Evolutionary conservation across 2,113 vertebrate genomes (phyloP), one percentile per base, ranked within the genome.

Genomic region (Pygoscelis antarcticus): DNA sequence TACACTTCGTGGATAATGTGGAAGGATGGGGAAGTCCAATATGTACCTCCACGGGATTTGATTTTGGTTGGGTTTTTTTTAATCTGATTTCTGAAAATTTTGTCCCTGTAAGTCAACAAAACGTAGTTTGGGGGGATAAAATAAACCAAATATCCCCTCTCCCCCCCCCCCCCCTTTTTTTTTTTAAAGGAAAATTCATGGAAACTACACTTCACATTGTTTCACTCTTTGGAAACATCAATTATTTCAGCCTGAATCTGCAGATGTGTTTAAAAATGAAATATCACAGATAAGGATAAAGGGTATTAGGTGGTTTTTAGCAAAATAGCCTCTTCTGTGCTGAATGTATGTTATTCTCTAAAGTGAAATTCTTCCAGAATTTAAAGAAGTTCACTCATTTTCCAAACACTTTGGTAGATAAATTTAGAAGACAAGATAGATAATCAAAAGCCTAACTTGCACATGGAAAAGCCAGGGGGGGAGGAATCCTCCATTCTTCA

Each of bases 401-500:
- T 32, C 44, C 68, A 27, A 76, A 65, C 3, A 30, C 12, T 85
- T 71, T 25, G 1, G 6, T 44, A 74, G 10, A 46, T 23, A 32
- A 65, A 51, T 3, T 20, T 42, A 25, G 32, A 77, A 42, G 1
- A 18, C 70, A 65, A 81, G 57, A 26, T 1, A 81, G 22, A 54
- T 92, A 83, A n/a, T 18, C 25, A 74, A n/a, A 87, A 57, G 2
- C 6, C 32, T 69, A 65, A 15, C 13, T 54, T 86, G 30, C 15
- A 54, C 6, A 18, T 2, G 6, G 29, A 69, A 76, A 47, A 25
- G 20, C 6, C 1, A 21, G 0, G 1, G 7, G 6, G 6, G 0
- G 1, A 6, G 3, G 16, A 42, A 52, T 44, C 26, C 30, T 34
- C 29, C 20, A 20, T 79, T 68, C 22, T 84, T 85, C n/a, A 62